Evolutionary conservation across 2,113 vertebrate genomes (phyloP), one percentile per base, ranked within the genome.

Genomic region (Sylvietta virens): DNA sequence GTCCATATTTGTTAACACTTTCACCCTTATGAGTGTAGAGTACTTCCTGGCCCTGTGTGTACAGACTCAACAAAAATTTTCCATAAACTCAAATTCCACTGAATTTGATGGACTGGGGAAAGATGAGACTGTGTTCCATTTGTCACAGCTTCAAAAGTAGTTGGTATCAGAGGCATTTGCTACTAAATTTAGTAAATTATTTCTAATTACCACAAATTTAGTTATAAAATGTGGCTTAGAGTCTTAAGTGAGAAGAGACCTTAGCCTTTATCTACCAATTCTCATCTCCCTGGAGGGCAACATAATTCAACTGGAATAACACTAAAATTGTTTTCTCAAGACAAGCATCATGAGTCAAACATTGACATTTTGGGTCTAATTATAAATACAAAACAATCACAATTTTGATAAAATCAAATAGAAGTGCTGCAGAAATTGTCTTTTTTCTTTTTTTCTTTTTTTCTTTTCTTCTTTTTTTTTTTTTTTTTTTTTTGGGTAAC

Each of bases 241-340:
- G 39, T 50, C 42, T 66, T 77, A 58, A 84, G 47, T 27, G 3
- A 84, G 57, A 84, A 89, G 17, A 65, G 64, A 53, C 19, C 7
- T 0, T 0, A 65, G n/a, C 21, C n/a, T 89, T 73, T 57, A 45
- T 40, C n/a, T 86, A 40, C 12, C 2, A 1, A 56, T 37, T 62
- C 56, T 92, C 18, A 40, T 77, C 50, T 73, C 23, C 12, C 33
- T 54, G 20, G 26, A 62, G 30, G 15, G 15, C 13, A 66, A 50
- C 4, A 20, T 23, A 74, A 62, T 74, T 78, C 30, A 54, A 21
- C 42, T 50, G 35, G 39, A 78, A 23, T 62, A 85, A 66, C 6
- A 67, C 13, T 70, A 58, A 88, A 87, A 77, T 47, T 66, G 5
- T 17, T 66, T 78, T 90, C 45, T 86, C 22, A 84, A 70, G 45